Evolutionary conservation across 2,113 vertebrate genomes (phyloP).

Genomic region (Aphelocoma coerulescens): DNA sequence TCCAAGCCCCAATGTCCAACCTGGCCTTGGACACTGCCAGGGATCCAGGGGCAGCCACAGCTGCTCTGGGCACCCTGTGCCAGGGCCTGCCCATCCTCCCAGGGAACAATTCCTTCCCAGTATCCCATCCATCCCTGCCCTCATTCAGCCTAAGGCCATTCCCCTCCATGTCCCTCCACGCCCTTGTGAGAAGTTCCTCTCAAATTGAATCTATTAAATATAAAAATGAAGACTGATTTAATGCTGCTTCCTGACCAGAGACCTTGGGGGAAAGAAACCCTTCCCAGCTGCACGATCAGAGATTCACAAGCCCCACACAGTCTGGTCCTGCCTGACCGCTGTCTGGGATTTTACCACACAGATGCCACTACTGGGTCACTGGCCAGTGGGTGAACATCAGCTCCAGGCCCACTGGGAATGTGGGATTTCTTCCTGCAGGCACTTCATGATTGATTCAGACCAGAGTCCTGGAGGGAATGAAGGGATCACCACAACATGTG

Average conservation of each 20-base stretch:
- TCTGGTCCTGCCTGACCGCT: neutral
- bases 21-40: neutral
- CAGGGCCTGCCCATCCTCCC: accelerated
- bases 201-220: neutral
- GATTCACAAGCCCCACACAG: neutral
- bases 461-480: neutral
- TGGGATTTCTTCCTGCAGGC: neutral
- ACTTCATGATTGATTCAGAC: neutral
- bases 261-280: neutral
- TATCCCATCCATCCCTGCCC: accelerated
- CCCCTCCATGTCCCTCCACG: neutral
- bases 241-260: neutral
- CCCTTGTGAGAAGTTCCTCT: neutral
- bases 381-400: neutral
- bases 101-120: neutral
- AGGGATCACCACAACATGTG: neutral
- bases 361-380: neutral
- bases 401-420: neutral
- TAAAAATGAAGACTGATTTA: neutral
- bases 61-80: neutral
- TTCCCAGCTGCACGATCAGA: neutral
- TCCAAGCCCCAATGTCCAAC: accelerated
- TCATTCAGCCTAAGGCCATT: neutral
- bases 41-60: neutral
- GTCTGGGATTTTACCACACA: neutral